Conservation (phyloP, 2,797 vertebrate species). For the Triplophysa bombifrons region DNA sequence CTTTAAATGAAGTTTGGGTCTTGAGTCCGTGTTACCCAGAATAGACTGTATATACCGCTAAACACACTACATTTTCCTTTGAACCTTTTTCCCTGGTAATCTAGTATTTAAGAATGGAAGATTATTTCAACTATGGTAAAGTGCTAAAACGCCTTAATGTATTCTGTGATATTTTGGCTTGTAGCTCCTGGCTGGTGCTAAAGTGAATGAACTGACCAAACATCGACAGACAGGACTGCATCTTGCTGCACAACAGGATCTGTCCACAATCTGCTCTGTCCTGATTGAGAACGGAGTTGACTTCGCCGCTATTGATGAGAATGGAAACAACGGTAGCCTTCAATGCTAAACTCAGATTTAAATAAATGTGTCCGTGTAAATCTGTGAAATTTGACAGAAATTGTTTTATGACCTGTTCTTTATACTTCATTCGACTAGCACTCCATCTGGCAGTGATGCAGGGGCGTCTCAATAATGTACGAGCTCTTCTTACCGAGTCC, state of each 20-base stretch:
- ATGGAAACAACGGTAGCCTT: conserved; percentile 91
- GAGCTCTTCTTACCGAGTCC: conserved; percentile 93
- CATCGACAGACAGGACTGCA: conserved; percentile 97
- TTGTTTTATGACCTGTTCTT: not conserved
- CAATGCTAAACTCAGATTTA: too few relatives aligned
- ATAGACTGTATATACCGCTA: too few relatives aligned
- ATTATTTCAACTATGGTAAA: not conserved
- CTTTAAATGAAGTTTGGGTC: too few relatives aligned
- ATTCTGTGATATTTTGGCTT: conserved; percentile 26
- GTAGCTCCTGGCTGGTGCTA: conserved; percentile 95
- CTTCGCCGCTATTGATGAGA: conserved; percentile 95
- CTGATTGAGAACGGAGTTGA: conserved; percentile 94
- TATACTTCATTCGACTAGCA: conserved; percentile 70
- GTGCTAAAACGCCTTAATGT: not conserved
- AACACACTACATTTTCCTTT: too few relatives aligned
- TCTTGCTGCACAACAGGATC: conserved; percentile 94
- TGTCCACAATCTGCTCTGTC: conserved; percentile 96
- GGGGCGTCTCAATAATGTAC: conserved; percentile 93
- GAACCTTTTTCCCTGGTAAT: too few relatives aligned
- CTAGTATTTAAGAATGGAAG: too few relatives aligned
- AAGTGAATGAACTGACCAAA: conserved; percentile 96
- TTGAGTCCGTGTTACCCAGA: too few relatives aligned
- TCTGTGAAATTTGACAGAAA: too few relatives aligned
- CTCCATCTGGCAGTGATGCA: conserved; percentile 98
- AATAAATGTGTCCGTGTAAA: not conserved